phyloP scores from a whole-genome alignment of 2,888 invertebrate genomes.

The Agonopterix alstromeriana region DNA sequence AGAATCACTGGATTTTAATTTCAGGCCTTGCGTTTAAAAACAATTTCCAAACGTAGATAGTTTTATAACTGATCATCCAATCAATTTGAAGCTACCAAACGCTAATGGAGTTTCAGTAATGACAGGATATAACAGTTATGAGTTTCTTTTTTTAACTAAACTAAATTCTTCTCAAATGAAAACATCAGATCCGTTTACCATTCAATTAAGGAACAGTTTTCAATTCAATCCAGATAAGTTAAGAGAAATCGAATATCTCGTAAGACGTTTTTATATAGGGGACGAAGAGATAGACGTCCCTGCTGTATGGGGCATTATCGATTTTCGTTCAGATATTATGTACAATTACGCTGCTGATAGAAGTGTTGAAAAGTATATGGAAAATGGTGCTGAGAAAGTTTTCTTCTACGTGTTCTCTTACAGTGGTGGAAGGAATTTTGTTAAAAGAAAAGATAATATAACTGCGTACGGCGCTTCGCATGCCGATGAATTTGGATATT shows the following conservation, averaged over 20 bases:
- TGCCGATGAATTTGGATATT: constrained; percentile 41
- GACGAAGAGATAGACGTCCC: not conserved
- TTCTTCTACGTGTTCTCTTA: constrained; percentile 17
- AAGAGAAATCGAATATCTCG: not conserved
- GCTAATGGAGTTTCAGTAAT: constrained; percentile 23
- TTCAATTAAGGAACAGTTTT: constrained; percentile 1
- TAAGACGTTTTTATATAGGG: constrained; percentile 2
- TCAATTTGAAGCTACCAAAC: constrained; percentile 17
- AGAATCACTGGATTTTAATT: constrained; percentile 13
- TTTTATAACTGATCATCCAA: constrained; percentile 22
- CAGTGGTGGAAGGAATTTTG: constrained; percentile 27
- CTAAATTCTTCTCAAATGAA: too few species aligned
- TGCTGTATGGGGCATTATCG: not conserved
- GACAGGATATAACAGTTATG: constrained; percentile 26
- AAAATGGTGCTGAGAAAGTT: constrained; percentile 12
- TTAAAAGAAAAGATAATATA: constrained; percentile 17
- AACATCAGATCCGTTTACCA: not conserved
- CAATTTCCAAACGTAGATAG: constrained; percentile 24
- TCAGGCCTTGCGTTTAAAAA: constrained; percentile 27
- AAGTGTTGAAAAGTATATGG: constrained; percentile 10
- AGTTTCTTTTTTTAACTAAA: constrained; percentile 7
- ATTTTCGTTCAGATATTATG: constrained; percentile 2
- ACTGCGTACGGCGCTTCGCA: constrained; percentile 29
- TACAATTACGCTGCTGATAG: constrained; percentile 6
- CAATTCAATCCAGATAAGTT: not conserved